Base-by-base conservation (phyloP, 2,113 vertebrate species). In the Entomyzon cyanotis region DNA sequence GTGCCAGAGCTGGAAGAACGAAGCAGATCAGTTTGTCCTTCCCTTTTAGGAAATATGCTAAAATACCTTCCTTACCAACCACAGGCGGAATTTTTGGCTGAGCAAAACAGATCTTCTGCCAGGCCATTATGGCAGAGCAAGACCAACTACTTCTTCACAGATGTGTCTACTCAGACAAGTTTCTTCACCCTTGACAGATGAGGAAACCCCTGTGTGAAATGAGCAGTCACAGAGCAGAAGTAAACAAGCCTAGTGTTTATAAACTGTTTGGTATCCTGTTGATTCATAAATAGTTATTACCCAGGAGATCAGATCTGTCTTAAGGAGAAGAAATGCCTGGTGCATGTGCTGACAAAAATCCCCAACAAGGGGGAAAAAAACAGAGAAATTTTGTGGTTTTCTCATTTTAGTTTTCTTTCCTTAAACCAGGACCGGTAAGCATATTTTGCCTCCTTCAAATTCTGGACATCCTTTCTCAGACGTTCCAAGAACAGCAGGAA, bases 211-310 rank as follows among this genome's bases (percentile, higher is more conserved):
- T 70, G 74, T 22, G 55, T 91, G 75, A 93, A 95, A 92, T 11
- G 35, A 89, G 65, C 46, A 93, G 77, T 7, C 75, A 87, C 41
- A 65, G 77, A 91, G 50, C 52, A 94, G 47, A 95, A 93, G 52
- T 93, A 95, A 94, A 96, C 91, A 96, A 91, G 71, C 6, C 59
- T 14, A 47, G 30, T 35, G 4, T 95, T 94, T 95, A 95, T 95
- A 88, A 97, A 93, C 78, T 81, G 46, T 84, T 94, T 5, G 4
- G 33, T 80, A 90, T 90, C 56, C 50, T 92, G 85, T 79, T 86
- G 75, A 87, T 91, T 71, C 87, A 95, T 83, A 95, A 89, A 95
- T 94, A 92, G 62, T 74, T 84, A 30, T 81, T 85, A 87, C 46
- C 78, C 83, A 90, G 53, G 89, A 87, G 82, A 77, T 93, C 80